Evolutionary conservation across 2,797 vertebrate species (phyloP), one percentile per base, ranked within the genome.

Genomic region (Rhynchotus rufescens): DNA sequence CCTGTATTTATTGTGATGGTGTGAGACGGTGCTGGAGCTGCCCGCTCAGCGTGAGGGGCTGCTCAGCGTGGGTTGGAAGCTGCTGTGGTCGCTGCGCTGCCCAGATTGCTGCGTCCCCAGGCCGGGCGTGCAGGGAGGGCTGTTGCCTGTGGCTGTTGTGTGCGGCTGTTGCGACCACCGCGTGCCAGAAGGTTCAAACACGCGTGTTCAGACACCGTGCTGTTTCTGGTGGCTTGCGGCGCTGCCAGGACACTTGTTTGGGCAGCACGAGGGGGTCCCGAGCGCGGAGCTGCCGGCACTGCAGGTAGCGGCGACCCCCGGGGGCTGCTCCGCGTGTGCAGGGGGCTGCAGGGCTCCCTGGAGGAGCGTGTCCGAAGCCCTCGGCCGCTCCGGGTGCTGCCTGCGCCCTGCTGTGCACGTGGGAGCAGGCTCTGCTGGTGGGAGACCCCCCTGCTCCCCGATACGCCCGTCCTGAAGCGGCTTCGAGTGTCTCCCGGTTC

Each of bases 361-460:
- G 15, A 21, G 5, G 4, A 49, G 36, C 15, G 0, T 1, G 3
- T 64, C 52, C 28, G 19, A 66, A 84, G 56, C 71, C 61, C 36
- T 74, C 71, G 38, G 64, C 15, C 60, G 88, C 40, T 78, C 42
- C 69, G 16, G 3, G 16, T 21, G 38, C 47, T 40, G 38, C 30
- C 47, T n/a, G 49, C 30, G 75, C 32, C 49, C 13, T 32, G 61
- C 52, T 28, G 22, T 52, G 0, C 6, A 0, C 1, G 19, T 44
- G 36, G 36, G 47, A 73, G 9, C 62, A 10, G 66, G 42, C 12
- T 49, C 72, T 80, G 88, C 60, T 85, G 74, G 69, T 66, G 68
- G 42, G 36, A 69, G 20, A 16, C 45, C 34, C 30, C 54, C 0
- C 0, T 16, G 47, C 28, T 59, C 25, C 2, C 72, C 4, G 1